These are phyloP conservation scores for Cryptoblepharus egeriae DNA, from an alignment of 2,797 vertebrate species.

Conservation along the genomic window DNA sequence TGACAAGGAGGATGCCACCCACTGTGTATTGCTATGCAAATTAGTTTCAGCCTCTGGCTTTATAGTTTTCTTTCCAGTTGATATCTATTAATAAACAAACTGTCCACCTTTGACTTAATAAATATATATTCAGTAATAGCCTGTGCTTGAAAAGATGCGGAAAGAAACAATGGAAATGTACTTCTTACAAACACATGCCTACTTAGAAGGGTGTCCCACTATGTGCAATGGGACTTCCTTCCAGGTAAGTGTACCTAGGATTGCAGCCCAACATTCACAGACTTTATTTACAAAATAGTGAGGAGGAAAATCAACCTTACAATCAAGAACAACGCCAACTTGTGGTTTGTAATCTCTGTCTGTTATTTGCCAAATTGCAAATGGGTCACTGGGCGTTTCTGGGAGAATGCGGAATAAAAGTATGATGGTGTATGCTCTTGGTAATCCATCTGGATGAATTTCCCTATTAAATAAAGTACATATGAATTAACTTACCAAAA, in stretches of 20 bases:
- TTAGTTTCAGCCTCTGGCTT: neutral
- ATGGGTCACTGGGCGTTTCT: conserved; percentile 87
- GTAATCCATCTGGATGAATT: conserved; percentile 92
- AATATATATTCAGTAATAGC: neutral
- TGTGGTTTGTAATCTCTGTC: conserved; percentile 91
- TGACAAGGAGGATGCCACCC: neutral
- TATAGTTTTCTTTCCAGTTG: neutral
- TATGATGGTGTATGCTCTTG: conserved; percentile 91
- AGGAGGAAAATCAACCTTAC: conserved; percentile 78
- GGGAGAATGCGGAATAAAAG: conserved; percentile 92
- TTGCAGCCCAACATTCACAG: conserved; percentile 14
- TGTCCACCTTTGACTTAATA: neutral
- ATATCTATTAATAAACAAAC: neutral
- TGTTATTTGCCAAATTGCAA: conserved; percentile 96
- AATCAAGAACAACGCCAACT: conserved; percentile 90
- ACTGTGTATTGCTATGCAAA: neutral
- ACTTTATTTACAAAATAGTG: conserved; percentile 11
- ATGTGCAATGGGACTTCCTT: too few species aligned
- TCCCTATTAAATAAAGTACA: conserved; percentile 81
- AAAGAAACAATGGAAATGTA: conserved; percentile 16
- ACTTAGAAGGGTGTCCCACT: too few species aligned
- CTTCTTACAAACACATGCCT: too few species aligned
- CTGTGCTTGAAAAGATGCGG: conserved; percentile 27
- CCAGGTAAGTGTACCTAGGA: neutral
- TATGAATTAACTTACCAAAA: conserved; percentile 44